phyloP scores from a whole-genome alignment of 2,113 vertebrate genomes.

The Poeciliopsis occidentalis region DNA sequence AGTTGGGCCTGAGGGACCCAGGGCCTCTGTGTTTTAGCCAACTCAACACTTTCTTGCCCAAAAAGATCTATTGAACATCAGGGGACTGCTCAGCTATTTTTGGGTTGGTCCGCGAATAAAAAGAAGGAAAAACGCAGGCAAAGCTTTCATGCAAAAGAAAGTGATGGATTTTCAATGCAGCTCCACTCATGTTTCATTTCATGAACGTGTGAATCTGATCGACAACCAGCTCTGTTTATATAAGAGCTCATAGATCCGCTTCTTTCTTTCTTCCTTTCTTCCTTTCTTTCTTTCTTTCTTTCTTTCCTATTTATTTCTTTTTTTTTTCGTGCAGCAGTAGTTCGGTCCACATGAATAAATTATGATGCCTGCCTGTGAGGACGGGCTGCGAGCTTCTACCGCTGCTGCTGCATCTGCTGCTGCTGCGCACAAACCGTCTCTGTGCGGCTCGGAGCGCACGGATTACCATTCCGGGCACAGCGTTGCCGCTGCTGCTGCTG shows the following conservation, averaged over 20 bases:
- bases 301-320: background rate
- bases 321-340: slow-evolving; percentile 54
- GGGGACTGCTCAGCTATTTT: slow-evolving; percentile 42
- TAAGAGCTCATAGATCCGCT: slow-evolving; percentile 16
- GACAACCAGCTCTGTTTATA: slow-evolving; percentile 4
- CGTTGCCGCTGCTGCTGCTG: slow-evolving; percentile 33
- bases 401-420: slow-evolving; percentile 70
- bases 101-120: slow-evolving; percentile 6
- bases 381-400: slow-evolving; percentile 60
- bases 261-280: too few relatives aligned
- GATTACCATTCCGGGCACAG: slow-evolving; percentile 78
- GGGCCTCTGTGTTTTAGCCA: slow-evolving; percentile 57
- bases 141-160: slow-evolving; percentile 4
- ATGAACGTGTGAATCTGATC: slow-evolving; percentile 5
- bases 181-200: slow-evolving; percentile 5
- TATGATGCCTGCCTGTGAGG: slow-evolving; percentile 71
- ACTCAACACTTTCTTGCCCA: slow-evolving; percentile 53
- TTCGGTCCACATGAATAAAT: slow-evolving; percentile 74
- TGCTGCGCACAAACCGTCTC: slow-evolving; percentile 74
- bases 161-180: slow-evolving; percentile 20
- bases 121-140: background rate
- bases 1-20: slow-evolving; percentile 45
- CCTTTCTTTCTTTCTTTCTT: background rate
- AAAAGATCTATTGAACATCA: slow-evolving; percentile 55
- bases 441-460: slow-evolving; percentile 70